Base-by-base conservation (phyloP, 2,888 invertebrate species). In the Ichneumon xanthorius region DNA sequence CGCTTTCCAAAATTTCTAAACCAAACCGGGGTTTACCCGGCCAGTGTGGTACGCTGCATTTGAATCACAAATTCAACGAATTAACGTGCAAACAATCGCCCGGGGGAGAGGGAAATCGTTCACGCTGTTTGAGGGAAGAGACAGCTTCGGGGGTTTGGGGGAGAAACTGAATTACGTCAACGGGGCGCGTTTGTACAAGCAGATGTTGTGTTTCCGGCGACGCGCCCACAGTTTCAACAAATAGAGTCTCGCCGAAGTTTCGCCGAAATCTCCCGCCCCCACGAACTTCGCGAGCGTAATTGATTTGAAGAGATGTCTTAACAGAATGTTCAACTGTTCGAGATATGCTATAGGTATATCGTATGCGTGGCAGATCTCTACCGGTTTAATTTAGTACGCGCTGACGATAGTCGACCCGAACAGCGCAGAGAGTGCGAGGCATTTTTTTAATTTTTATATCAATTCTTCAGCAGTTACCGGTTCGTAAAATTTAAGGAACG, bases 31-130 rank as follows among this genome's bases (percentile, higher is more conserved):
- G 61, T 14, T 61, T 61, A 61, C 30, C 53, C 30, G 61, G 30
- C 16, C 61, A 30, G 30, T 61, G 61, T 61, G 61, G 16, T 16
- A 58, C 40, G 33, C 16, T 72, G 72, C 22, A 72, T 80, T 73
- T 73, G 72, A 80, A 80, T 80, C 55, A 67, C 80, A 80, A 73
- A 80, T 80, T 73, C 80, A 63, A 55, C 80, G 67, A 80, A 73
- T 80, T 65, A 80, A 80, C 80, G 67, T 55, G 80, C 80, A 80
- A 73, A 80, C 80, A 80, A 72, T 67, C 67, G 80, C 19, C 58
- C 33, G 30, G 30, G 30, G 61, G 16, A n/a, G 33, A 61, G 61
- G 14, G 30, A 33, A 61, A 61, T 61, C 61, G 61, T 33, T 33
- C 30, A 2, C 30, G 61, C 26, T 33, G n/a, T 61, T 61, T 16